Evolutionary conservation across 2,113 vertebrate genomes (phyloP).

Genomic region (Entomyzon cyanotis): DNA sequence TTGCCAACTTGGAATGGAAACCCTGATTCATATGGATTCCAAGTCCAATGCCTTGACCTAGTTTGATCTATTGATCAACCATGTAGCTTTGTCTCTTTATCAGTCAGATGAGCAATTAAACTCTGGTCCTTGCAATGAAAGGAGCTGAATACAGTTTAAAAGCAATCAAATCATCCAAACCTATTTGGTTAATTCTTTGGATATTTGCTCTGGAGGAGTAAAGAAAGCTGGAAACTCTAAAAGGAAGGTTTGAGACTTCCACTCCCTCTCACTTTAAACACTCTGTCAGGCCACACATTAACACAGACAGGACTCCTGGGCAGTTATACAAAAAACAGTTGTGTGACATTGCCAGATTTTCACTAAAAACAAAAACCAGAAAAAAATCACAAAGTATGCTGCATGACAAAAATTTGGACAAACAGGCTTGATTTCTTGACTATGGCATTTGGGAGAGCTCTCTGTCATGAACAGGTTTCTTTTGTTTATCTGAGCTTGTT

Average conservation of each 20-base stretch:
- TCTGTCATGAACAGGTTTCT: neutral
- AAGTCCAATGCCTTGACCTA: neutral
- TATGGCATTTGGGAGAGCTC: neutral
- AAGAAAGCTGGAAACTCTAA: neutral
- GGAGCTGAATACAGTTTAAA: neutral
- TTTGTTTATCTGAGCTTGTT: neutral
- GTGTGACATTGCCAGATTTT: neutral
- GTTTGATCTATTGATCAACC: neutral
- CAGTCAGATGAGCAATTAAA: neutral
- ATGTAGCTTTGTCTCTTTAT: neutral
- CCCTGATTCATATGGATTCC: neutral
- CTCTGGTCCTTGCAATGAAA: neutral
- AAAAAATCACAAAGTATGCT: neutral
- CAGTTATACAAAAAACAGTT: neutral
- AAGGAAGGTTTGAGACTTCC: neutral
- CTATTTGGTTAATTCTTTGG: neutral
- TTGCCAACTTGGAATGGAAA: neutral
- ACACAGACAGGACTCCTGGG: neutral
- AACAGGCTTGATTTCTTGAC: neutral
- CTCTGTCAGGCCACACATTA: neutral
- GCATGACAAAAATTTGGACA: neutral
- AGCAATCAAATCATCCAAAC: neutral
- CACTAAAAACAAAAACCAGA: neutral
- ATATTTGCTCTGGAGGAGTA: neutral
- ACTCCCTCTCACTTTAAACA: neutral